A percentile compares a stretch with the other conserved stretches of the same genome.
These are phyloP conservation scores for Pandemis cinnamomeana DNA, from an alignment of 2,888 invertebrate genomes.

Conservation along the genomic window DNA sequence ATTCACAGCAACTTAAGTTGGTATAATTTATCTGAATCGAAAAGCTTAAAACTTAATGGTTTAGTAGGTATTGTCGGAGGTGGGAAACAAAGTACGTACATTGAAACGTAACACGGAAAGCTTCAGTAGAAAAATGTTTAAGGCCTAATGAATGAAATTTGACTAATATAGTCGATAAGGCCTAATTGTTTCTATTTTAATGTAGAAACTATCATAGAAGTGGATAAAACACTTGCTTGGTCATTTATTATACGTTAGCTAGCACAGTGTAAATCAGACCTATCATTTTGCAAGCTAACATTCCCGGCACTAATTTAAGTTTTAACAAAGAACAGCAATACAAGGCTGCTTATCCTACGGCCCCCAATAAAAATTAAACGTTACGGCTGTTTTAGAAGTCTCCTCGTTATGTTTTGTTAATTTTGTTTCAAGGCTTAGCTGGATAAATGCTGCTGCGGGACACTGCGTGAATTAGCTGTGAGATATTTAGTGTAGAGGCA, in stretches of 20 bases:
- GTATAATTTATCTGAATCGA: no score
- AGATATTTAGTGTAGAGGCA: conserved; percentile 11
- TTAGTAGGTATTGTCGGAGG: no score
- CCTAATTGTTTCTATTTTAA: no score
- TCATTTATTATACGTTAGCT: neutral
- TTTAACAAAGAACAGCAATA: conserved; percentile 39
- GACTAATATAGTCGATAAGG: no score
- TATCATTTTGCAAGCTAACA: conserved; percentile 21
- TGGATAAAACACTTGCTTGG: no score
- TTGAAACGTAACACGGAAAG: no score
- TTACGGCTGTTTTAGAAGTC: conserved; percentile 38
- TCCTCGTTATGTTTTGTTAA: conserved; percentile 34
- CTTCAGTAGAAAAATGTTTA: no score
- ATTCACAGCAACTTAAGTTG: no score
- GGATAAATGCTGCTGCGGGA: conserved; percentile 25
- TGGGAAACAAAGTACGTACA: no score
- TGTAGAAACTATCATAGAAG: no score
- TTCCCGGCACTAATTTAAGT: conserved; percentile 37
- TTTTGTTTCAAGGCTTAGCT: conserved; percentile 32
- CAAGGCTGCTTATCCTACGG: conserved; percentile 33
- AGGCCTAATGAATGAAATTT: no score
- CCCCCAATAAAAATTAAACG: conserved; percentile 36
- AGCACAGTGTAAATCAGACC: conserved; percentile 5
- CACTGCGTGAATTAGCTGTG: conserved; percentile 17
- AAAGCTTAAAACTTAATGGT: no score